Base-by-base conservation (phyloP, 1,140 invertebrate species). In the Drosophila busckii region DNA sequence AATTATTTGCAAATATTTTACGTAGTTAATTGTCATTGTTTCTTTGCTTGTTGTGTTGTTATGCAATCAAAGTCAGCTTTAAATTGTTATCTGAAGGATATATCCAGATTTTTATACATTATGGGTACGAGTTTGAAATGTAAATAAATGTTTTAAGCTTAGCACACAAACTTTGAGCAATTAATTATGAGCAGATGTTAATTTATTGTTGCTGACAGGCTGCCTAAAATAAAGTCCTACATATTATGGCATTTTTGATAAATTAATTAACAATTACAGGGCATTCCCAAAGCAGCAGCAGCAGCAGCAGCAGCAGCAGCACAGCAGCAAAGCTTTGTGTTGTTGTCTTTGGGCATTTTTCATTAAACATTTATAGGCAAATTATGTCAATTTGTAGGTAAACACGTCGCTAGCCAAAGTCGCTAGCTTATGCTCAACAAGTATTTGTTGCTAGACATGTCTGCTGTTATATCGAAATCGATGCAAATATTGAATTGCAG, bases 331-430 rank as follows among this genome's bases (percentile, higher is more conserved):
- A n/a, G n/a, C n/a, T n/a, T n/a, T n/a, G n/a, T 19, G 16, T 12
- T 8, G 17, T 17, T 17, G 56, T 54, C 49, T 56, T 48, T 31
- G 16, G 35, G 37, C 49, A 48, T 55, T 70, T n/a, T 56, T 68
- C 69, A 50, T 61, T 71, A 56, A 84, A 70, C 68, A 73, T 70
- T 73, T 84, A 73, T 78, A 70, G 68, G 56, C 65, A 78, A 84
- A 84, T 84, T 84, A 78, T 84, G 80, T 78, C 71, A 84, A 84
- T 84, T 78, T 78, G 55, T 68, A 53, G 59, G 56, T 84, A 84
- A 78, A 84, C 68, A 84, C 53, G 38, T n/a, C n/a, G n/a, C n/a
- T n/a, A 66, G 5, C 38, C 26, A 23, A 64, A 32, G 29, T 50
- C 31, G 41, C 53, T 34, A 9, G 5, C 19, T 20, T 23, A n/a